A percentile compares a stretch with the other conserved stretches of the same genome.
Evolutionary conservation across 2,797 vertebrate species (phyloP).

Genomic region (Chaunax sp.): DNA sequence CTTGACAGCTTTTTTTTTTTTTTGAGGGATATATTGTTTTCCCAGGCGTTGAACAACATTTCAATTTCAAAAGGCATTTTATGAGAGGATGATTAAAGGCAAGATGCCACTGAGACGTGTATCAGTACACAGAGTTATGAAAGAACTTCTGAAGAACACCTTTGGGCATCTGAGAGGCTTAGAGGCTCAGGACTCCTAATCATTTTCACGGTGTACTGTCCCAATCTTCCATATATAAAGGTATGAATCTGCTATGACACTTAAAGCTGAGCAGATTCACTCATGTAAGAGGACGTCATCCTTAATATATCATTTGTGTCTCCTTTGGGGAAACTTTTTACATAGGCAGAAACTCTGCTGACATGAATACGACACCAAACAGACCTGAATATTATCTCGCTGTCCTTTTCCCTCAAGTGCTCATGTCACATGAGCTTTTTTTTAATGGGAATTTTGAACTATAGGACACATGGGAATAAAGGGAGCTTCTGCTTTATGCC

Average conservation of each 20-base stretch:
- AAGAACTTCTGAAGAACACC: slow-evolving; percentile 18
- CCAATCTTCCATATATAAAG: slow-evolving; percentile 6
- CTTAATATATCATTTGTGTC: neutral
- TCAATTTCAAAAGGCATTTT: slow-evolving; percentile 48
- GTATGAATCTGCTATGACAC: slow-evolving; percentile 4
- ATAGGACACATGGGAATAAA: slow-evolving; percentile 18
- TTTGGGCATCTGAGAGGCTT: neutral
- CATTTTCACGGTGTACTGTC: slow-evolving; percentile 8
- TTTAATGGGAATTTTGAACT: slow-evolving; percentile 27
- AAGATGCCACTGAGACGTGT: slow-evolving; percentile 37
- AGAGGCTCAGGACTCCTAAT: slow-evolving; percentile 12
- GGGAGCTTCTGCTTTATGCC: neutral
- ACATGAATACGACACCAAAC: slow-evolving; percentile 49
- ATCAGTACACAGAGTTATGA: slow-evolving; percentile 36
- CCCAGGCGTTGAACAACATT: slow-evolving; percentile 39
- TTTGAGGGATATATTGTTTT: slow-evolving; percentile 74
- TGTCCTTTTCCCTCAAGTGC: slow-evolving; percentile 19
- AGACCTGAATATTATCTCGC: slow-evolving; percentile 35
- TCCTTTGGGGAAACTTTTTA: slow-evolving; percentile 17
- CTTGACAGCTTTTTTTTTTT: slow-evolving; percentile 73
- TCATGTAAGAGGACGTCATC: slow-evolving; percentile 11
- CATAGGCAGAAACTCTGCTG: slow-evolving; percentile 29
- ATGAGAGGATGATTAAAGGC: slow-evolving; percentile 62
- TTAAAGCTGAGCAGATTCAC: slow-evolving; percentile 3
- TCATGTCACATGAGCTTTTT: slow-evolving; percentile 24